These are phyloP conservation scores for Drosophila anomelani DNA, from an alignment of 2,888 invertebrate species.

Conservation along the genomic window DNA sequence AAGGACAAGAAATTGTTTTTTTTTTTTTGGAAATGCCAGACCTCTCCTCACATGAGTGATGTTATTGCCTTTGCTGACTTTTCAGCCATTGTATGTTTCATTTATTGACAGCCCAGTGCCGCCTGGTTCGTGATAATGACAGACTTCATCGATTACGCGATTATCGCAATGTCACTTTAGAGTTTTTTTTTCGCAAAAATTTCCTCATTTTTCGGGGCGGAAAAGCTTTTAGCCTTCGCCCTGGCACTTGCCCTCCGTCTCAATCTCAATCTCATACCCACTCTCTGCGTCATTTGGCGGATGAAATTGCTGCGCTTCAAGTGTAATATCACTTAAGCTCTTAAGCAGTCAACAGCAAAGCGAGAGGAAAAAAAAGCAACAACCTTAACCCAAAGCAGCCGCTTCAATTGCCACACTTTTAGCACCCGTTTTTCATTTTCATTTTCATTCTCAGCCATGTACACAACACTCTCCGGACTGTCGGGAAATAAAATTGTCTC, in stretches of 20 bases:
- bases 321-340: slow-evolving; percentile 81
- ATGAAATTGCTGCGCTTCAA: slow-evolving; percentile 76
- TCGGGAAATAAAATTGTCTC: slow-evolving; percentile 53
- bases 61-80: slow-evolving; percentile 52
- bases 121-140: slow-evolving; percentile 74
- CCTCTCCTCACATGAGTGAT: slow-evolving; percentile 53
- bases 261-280: slow-evolving; percentile 15
- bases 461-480: slow-evolving; percentile 51
- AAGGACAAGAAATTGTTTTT: not conserved
- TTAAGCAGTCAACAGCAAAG: slow-evolving; percentile 64
- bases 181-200: slow-evolving; percentile 47
- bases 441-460: slow-evolving; percentile 9
- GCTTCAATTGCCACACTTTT: slow-evolving; percentile 51
- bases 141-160: slow-evolving; percentile 80
- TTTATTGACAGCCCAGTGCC: slow-evolving; percentile 65
- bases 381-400: slow-evolving; percentile 26
- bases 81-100: slow-evolving; percentile 58
- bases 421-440: slow-evolving; percentile 13
- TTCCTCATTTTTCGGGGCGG: slow-evolving; percentile 62
- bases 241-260: slow-evolving; percentile 34
- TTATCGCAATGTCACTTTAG: slow-evolving; percentile 78
- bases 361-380: not conserved
- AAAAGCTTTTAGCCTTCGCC: slow-evolving; percentile 74
- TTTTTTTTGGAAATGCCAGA: not conserved
- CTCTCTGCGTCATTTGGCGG: slow-evolving; percentile 56